Conservation (phyloP, 2,113 vertebrate species). For the Prionailurus bengalensis region DNA sequence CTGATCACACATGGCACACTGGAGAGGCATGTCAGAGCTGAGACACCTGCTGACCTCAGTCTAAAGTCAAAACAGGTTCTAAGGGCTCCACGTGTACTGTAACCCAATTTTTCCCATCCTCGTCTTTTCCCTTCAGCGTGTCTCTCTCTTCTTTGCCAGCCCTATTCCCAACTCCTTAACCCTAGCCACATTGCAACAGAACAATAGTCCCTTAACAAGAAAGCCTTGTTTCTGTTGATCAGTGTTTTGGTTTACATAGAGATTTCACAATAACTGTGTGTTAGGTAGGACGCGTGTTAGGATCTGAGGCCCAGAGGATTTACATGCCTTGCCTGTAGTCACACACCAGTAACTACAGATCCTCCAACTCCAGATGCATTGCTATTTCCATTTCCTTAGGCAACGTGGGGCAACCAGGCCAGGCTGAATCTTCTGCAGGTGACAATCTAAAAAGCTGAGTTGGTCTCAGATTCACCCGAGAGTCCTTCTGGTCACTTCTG, state of each 20-base stretch:
- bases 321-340: background rate
- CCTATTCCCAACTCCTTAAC: background rate
- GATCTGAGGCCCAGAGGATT: background rate
- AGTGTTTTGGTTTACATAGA: background rate
- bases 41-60: slow-evolving; percentile 21
- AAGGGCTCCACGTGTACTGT: background rate
- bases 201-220: background rate
- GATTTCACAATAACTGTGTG: background rate
- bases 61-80: slow-evolving; percentile 1
- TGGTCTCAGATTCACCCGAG: background rate
- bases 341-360: background rate
- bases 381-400: slow-evolving; percentile 36
- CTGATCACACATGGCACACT: background rate
- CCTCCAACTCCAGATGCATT: background rate
- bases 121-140: background rate
- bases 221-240: background rate
- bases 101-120: background rate
- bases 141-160: background rate
- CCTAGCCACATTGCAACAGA: background rate
- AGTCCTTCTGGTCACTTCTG: background rate
- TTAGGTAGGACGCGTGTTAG: background rate
- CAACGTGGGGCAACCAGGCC: background rate
- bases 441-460: background rate
- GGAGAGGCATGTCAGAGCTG: background rate
- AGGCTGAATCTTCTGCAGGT: background rate